These are phyloP conservation scores for Cotesia glomerata DNA, from an alignment of 1,140 invertebrate species.

Conservation along the genomic window DNA sequence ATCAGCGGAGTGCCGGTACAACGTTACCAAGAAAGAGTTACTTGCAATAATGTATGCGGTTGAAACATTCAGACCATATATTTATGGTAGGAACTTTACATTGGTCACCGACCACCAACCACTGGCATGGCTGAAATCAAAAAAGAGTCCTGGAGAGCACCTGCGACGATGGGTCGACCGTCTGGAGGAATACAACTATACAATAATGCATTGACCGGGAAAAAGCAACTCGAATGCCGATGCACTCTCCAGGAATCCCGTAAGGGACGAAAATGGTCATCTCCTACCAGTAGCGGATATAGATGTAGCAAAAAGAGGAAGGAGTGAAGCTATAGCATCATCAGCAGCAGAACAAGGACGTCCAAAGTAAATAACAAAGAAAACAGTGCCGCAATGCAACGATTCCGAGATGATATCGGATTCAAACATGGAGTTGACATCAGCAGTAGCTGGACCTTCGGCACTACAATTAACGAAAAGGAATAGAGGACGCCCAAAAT, in stretches of 20 bases:
- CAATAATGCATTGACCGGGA: slow-evolving; percentile 40
- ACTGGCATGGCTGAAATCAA: too few relatives aligned
- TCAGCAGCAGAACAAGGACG: neutral
- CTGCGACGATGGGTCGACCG: slow-evolving; percentile 63
- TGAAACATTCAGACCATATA: slow-evolving; percentile 56
- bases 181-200: slow-evolving; percentile 38
- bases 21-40: slow-evolving; percentile 44
- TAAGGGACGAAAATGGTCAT: neutral
- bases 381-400: too few relatives aligned
- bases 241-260: slow-evolving; percentile 35
- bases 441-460: too few relatives aligned
- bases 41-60: slow-evolving; percentile 52
- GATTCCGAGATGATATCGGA: too few relatives aligned
- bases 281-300: neutral
- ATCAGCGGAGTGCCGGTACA: neutral
- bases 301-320: neutral
- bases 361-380: too few relatives aligned
- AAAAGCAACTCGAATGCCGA: slow-evolving; percentile 52
- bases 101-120: too few relatives aligned
- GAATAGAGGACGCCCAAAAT: too few relatives aligned
- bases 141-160: slow-evolving; percentile 15
- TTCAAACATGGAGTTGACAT: too few relatives aligned
- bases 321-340: neutral
- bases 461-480: too few relatives aligned
- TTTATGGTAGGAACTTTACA: slow-evolving; percentile 37